Conservation (phyloP, 2,113 vertebrate species). For the Papio anubis region DNA sequence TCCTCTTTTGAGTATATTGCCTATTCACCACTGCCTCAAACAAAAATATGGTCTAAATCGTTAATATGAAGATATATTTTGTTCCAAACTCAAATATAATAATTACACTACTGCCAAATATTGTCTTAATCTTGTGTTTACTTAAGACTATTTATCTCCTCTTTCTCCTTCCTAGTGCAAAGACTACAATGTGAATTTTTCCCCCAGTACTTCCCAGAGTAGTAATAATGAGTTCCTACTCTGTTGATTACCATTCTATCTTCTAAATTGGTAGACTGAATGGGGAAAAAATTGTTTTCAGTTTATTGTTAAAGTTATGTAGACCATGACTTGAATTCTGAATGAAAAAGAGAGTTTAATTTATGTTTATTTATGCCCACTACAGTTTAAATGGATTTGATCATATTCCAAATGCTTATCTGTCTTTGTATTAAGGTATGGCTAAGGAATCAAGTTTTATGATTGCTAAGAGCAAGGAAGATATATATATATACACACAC, state of each 20-base stretch:
- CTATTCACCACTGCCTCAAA: background rate
- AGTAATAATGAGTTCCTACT: background rate
- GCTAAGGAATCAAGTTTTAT: constrained; percentile 70
- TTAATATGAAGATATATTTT: constrained; percentile 15
- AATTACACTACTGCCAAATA: background rate
- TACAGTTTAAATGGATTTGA: constrained; percentile 77
- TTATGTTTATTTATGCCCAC: constrained; percentile 68
- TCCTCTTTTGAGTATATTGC: background rate
- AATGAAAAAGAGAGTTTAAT: constrained; percentile 73
- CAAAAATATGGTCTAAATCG: background rate
- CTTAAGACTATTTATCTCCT: background rate
- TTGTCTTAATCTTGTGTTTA: background rate
- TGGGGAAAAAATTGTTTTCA: constrained; percentile 58
- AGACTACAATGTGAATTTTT: background rate
- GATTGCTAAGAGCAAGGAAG: constrained; percentile 57
- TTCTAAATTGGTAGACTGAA: constrained; percentile 41
- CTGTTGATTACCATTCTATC: background rate
- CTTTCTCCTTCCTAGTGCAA: background rate
- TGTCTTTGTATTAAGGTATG: constrained; percentile 73
- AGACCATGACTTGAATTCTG: constrained; percentile 72
- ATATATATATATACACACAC: no score
- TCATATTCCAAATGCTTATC: constrained; percentile 74
- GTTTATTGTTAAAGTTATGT: constrained; percentile 70
- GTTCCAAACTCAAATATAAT: background rate
- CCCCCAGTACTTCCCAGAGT: background rate